phyloP scores from a whole-genome alignment of 2,113 vertebrate genomes.

The Oceanodroma tethys region DNA sequence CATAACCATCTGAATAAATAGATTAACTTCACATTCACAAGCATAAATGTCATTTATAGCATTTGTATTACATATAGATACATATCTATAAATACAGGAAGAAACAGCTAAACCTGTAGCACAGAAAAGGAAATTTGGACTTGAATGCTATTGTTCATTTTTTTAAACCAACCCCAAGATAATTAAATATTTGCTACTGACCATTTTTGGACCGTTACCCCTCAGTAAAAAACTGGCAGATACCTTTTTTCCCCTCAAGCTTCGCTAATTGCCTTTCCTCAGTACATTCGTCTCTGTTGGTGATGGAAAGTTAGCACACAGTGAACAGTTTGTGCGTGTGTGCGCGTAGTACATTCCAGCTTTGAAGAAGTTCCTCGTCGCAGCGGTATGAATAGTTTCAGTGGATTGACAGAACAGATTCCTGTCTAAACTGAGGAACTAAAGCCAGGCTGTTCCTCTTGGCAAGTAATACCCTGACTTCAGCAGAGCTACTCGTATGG shows the following conservation, averaged over 20 bases:
- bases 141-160: neutral
- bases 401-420: neutral
- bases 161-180: neutral
- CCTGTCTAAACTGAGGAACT: neutral
- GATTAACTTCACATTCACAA: neutral
- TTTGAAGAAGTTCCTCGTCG: neutral
- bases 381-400: rapidly evolving
- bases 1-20: neutral
- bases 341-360: neutral
- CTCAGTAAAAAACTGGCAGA: neutral
- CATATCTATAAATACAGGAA: neutral
- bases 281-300: neutral
- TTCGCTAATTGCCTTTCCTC: neutral
- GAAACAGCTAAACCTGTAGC: neutral
- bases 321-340: neutral
- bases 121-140: neutral
- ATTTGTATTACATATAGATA: neutral
- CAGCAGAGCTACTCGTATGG: neutral
- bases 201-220: neutral
- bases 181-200: neutral
- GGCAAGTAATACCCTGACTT: neutral
- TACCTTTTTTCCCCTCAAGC: neutral
- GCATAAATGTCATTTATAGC: neutral
- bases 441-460: neutral
- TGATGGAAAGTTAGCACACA: neutral